These are phyloP conservation scores for Antitype chi DNA, from an alignment of 2,888 invertebrate species.

Conservation along the genomic window DNA sequence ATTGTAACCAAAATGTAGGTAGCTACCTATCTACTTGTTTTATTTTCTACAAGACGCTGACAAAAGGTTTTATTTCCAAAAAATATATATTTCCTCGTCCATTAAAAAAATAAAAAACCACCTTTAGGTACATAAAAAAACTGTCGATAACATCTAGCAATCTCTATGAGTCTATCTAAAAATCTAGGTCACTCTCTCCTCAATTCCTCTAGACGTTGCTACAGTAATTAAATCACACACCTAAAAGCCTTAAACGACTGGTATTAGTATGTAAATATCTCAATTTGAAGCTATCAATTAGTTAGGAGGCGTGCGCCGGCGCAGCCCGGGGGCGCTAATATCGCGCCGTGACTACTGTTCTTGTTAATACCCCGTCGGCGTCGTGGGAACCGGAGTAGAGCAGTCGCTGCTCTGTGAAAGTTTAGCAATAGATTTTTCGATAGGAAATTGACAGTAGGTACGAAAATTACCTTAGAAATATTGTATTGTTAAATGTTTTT, in stretches of 20 bases:
- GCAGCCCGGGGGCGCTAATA: slow-evolving; percentile 63
- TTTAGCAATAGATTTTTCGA: slow-evolving; percentile 17
- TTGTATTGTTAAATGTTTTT: background rate
- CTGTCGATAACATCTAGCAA: background rate
- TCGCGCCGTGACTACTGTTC: slow-evolving; percentile 72
- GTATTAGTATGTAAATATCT: slow-evolving; percentile 66
- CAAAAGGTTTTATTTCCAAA: background rate
- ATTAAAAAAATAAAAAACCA: background rate
- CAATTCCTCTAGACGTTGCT: background rate
- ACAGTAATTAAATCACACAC: slow-evolving; percentile 44
- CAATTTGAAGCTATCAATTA: slow-evolving; percentile 67
- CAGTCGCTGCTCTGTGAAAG: slow-evolving; percentile 48
- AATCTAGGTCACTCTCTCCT: slow-evolving; percentile 30
- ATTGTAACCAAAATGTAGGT: background rate
- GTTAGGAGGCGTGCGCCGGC: slow-evolving; percentile 56
- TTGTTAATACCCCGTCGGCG: slow-evolving; percentile 60
- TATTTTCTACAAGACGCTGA: background rate
- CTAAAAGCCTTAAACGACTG: slow-evolving; percentile 45
- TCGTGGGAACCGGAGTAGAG: slow-evolving; percentile 72
- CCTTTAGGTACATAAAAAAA: background rate
- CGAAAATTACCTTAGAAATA: background rate
- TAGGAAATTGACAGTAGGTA: background rate
- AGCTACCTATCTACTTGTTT: too few species aligned
- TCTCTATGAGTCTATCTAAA: background rate
- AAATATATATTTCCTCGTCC: background rate